Evolutionary conservation across 2,888 invertebrate genomes (phyloP), one percentile per base, ranked within the genome.

Genomic region (Erpobdella octoculata): DNA sequence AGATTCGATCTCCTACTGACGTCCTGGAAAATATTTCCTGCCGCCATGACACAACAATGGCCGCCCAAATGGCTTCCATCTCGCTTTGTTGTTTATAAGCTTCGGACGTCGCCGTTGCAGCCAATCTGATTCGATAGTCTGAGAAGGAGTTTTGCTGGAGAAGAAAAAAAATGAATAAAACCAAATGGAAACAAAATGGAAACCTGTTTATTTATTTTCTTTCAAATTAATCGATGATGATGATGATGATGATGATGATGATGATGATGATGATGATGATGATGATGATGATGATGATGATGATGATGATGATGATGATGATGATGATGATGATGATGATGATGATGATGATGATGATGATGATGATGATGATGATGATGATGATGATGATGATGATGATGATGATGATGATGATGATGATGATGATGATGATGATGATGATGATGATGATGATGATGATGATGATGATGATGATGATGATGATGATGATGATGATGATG

Each of bases 351-450:
- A 46, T 28, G 68, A 68, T 46, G 68, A 68, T 70, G 59, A 58
- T 70, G 70, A 35, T 59, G 67, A 58, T 67, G 67, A 58, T 69
- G 70, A 69, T 69, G 70, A 9, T 61, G 59, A 61, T 69, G 59
- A 31, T 59, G 59, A 61, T 69, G 70, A 31, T 69, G 53, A 31
- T 69, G 70, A 12, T 69, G 53, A 69, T 28, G 69, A 59, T 69
- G 69, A 69, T 69, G 53, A 69, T 58, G 69, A 69, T 58, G 69
- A 62, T 6, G 59, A 69, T 58, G 69, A 69, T 25, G 59, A 61
- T 6, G 69, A 69, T 25, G 69, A 61, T 5, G 69, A 69, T 5
- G 69, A 69, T 58, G 69, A 69, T 41, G 41, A 41, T 41, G 41
- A 41, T 18, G 41, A 41, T 41, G 59, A 58, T 21, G 59, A 58